Base-by-base conservation (phyloP, 2,113 vertebrate genomes). In the Chaetodon trifascialis region DNA sequence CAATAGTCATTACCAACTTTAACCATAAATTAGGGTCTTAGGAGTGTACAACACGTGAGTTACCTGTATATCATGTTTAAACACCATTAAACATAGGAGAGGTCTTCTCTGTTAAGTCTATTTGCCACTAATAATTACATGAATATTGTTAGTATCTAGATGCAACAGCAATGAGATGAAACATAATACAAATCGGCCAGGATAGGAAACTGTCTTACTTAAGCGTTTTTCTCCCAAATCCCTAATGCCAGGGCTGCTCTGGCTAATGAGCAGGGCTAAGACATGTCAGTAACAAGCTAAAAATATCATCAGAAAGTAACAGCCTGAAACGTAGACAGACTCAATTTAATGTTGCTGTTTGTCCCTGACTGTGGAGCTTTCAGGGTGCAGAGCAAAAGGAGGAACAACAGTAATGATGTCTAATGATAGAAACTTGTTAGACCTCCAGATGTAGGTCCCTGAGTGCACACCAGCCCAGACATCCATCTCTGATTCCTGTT, bases 401-500 rank as follows among this genome's bases (percentile, higher is more conserved):
- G 80, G 79, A 86, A 73, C 44, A 54, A 63, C 79, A 44, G 52
- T 86, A 79, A 87, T 87, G 82, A 82, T 68, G 79, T 72, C 73
- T 87, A 81, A 87, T 86, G 87, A 79, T 76, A 71, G 84, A 83
- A 84, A 67, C 60, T 79, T 34, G 72, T 79, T 74, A 65, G 63
- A 75, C 76, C 76, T 81, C 85, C 84, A 89, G 58, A 85, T 89
- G 84, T 78, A 84, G 65, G 89, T 85, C 86, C 76, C 84, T 64
- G 52, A 80, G 86, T 66, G 72, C 7, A 5, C 11, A 16, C 56
- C 76, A 78, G 52, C 77, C 77, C 73, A 88, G 73, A 76, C 80
- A 67, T 75, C 52, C 69, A 82, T 83, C 76, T 85, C 51, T 79
- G 70, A 79, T 81, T 76, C 65, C 70, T 66, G 80, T 89, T 86